Evolutionary conservation across 2,113 vertebrate species (phyloP).

Genomic region (Artemisiospiza belli): DNA sequence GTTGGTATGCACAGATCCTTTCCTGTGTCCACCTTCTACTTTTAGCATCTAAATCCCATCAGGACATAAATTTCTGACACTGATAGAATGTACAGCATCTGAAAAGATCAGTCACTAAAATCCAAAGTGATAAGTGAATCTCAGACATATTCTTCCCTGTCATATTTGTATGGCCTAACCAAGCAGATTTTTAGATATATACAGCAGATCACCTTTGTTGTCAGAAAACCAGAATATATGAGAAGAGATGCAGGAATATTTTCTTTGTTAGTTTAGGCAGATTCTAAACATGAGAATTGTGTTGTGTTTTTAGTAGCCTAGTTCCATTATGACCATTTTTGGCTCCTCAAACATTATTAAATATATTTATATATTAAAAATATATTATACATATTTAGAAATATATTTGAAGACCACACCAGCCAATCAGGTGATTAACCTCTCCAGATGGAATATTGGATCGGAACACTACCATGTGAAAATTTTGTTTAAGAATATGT

Average conservation of each 20-base stretch:
- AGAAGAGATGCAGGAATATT: neutral
- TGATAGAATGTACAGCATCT: neutral
- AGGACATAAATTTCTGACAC: neutral
- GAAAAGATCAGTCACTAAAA: neutral
- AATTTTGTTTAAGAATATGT: neutral
- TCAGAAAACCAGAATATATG: neutral
- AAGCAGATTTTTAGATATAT: neutral
- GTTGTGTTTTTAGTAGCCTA: neutral
- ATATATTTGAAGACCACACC: no score
- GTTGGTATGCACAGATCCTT: neutral
- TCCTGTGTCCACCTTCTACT: neutral
- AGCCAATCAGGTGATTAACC: neutral
- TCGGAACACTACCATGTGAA: neutral
- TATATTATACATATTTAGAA: neutral
- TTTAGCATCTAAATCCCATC: neutral
- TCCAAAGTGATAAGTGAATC: neutral
- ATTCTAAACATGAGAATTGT: neutral
- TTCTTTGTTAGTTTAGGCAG: neutral
- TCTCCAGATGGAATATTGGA: neutral
- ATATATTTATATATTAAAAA: neutral
- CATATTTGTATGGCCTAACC: neutral
- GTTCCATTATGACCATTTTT: neutral
- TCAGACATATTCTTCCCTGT: neutral
- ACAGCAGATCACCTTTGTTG: neutral
- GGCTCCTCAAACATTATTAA: neutral